Percentiles rank a stretch among this genome's conserved stretches.
Conservation (phyloP, 2,113 vertebrate species). For the Chlorodrepanis virens region DNA sequence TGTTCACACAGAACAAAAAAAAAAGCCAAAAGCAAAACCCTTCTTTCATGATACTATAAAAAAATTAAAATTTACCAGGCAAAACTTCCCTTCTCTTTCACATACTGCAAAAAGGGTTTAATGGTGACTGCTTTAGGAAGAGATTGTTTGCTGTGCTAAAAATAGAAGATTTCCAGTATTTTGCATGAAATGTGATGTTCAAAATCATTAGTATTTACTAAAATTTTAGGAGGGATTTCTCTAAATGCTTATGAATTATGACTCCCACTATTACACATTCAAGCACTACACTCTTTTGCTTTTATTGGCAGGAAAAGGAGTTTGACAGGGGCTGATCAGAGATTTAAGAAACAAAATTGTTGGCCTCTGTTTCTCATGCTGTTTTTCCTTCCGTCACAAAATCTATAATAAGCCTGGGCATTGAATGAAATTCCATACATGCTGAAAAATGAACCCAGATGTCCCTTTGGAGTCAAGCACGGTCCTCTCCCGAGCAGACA, state of each 20-base stretch:
- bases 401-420: neutral
- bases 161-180: neutral
- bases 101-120: neutral
- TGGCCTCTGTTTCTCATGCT: neutral
- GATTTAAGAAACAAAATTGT: neutral
- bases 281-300: neutral
- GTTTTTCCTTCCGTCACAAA: neutral
- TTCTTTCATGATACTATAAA: neutral
- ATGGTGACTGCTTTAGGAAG: neutral
- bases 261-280: neutral
- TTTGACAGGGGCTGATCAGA: neutral
- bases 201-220: neutral
- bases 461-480: neutral
- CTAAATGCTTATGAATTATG: neutral
- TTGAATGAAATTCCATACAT: neutral
- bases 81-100: neutral
- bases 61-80: neutral
- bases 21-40: too few relatives aligned
- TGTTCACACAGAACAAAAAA: neutral
- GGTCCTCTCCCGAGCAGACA: neutral
- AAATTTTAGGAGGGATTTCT: neutral
- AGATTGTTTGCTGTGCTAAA: neutral
- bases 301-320: neutral
- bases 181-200: neutral
- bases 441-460: neutral